Percentiles rank a stretch among this genome's conserved stretches.
Conservation (phyloP, 2,888 invertebrate species). For the Callyntrura sp. region DNA sequence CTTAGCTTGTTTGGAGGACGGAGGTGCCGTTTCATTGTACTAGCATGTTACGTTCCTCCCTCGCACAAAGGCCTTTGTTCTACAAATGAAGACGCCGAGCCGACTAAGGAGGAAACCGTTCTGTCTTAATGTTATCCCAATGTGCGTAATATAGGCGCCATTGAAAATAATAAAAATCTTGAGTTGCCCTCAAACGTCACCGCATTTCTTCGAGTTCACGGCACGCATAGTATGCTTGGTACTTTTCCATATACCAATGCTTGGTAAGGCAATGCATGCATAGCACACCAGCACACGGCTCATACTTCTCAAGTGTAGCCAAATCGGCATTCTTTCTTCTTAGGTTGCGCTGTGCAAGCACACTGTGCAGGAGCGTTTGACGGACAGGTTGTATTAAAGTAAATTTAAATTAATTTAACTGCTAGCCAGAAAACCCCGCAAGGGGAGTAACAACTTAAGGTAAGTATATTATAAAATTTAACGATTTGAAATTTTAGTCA, state of each 20-base stretch:
- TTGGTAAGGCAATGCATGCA: neutral
- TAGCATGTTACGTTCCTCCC: no score
- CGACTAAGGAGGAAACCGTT: no score
- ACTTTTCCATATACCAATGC: neutral
- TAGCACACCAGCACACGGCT: neutral
- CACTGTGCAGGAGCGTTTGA: neutral
- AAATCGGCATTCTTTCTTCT: no score
- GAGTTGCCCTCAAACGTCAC: neutral
- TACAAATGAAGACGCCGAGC: no score
- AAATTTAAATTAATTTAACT: neutral
- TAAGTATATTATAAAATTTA: neutral
- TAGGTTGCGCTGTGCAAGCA: no score
- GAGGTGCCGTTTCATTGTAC: neutral
- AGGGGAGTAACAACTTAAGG: conserved; percentile 30
- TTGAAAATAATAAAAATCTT: conserved; percentile 6
- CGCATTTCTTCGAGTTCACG: conserved; percentile 42
- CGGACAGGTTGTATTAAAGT: neutral
- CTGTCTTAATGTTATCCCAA: no score
- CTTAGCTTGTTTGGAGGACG: no score
- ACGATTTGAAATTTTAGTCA: neutral
- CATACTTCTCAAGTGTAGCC: no score
- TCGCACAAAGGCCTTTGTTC: no score
- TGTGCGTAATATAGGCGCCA: no score
- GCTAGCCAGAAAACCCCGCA: neutral
- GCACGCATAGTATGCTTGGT: conserved; percentile 30